These are phyloP conservation scores for Netelia virgata DNA, from an alignment of 2,888 invertebrate species.

Conservation along the genomic window DNA sequence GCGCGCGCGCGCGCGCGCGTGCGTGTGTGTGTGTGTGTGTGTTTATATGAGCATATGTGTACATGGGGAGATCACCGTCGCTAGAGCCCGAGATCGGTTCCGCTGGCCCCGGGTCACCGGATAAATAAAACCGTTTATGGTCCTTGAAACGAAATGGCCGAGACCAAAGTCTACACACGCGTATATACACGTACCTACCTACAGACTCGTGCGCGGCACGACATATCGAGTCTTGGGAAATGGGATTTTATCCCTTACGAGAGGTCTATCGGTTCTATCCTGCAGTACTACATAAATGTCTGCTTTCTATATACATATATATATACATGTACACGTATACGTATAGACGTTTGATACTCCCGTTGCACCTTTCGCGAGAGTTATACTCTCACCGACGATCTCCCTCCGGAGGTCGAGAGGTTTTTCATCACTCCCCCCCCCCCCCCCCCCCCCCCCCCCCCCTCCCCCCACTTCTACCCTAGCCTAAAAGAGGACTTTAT, in stretches of 20 bases:
- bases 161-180: conserved; percentile 38
- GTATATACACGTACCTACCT: background rate
- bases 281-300: background rate
- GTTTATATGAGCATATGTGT: conserved; percentile 50
- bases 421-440: conserved; percentile 10
- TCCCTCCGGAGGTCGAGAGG: conserved; percentile 28
- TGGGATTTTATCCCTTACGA: conserved; percentile 75
- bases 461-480: background rate
- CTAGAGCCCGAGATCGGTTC: conserved; percentile 40
- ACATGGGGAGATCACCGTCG: conserved; percentile 59
- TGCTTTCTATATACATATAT: conserved; percentile 9
- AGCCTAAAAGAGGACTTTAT: conserved; percentile 15
- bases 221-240: conserved; percentile 76
- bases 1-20: no score
- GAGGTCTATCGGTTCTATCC: conserved; percentile 30
- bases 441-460: no score
- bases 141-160: conserved; percentile 62
- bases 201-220: conserved; percentile 19
- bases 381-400: conserved; percentile 45
- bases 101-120: conserved; percentile 57
- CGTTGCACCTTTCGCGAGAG: conserved; percentile 36
- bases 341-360: conserved; percentile 5
- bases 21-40: background rate
- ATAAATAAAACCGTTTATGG: conserved; percentile 77
- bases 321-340: background rate